Base-by-base conservation (phyloP, 2,888 invertebrate species). In the Chrysolina haemoptera region DNA sequence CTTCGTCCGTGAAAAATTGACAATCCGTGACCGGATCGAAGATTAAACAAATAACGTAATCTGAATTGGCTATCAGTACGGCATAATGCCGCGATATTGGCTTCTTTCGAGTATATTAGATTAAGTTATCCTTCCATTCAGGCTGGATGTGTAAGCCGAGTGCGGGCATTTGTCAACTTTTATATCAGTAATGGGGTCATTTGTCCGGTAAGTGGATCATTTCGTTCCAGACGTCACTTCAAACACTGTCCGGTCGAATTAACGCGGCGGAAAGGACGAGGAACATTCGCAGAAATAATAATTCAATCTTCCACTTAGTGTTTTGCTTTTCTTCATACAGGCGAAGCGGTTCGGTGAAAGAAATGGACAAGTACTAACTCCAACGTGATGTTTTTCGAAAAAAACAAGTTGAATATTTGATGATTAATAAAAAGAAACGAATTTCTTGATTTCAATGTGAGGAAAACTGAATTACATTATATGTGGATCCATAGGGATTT, bases 151-250 rank as follows among this genome's bases (percentile, higher is more conserved):
- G 77, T 81, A 81, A 81, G 82, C 80, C 79, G 78, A 82, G 78
- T 79, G 81, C 76, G 71, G 82, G 81, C 86, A 87, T 87, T 86
- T 86, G 86, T 87, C 87, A 87, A 86, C 86, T 87, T 86, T 87
- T 87, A 86, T 87, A 84, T 85, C 83, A 80, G 85, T 87, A 86
- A 87, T 86, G 85, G 85, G 81, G 79, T 84, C 85, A 84, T 87
- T 87, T 87, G 85, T 86, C 82, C 82, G 77, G 79, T 81, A 82
- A 83, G 82, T 83, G 82, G 82, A 80, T 81, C 80, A 71, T 79
- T 80, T 81, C 81, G 79, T 79, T 81, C 77, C 80, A 80, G 80
- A 80, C 79, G 78, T 79, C 77, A 76, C 72, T 74, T 74, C 70
- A 67, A 75, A 74, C 74, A 74, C 69, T 81, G 81, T 81, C 81